Conservation (phyloP, 2,888 invertebrate species). For the Ashinkailepas kermadecensis region DNA sequence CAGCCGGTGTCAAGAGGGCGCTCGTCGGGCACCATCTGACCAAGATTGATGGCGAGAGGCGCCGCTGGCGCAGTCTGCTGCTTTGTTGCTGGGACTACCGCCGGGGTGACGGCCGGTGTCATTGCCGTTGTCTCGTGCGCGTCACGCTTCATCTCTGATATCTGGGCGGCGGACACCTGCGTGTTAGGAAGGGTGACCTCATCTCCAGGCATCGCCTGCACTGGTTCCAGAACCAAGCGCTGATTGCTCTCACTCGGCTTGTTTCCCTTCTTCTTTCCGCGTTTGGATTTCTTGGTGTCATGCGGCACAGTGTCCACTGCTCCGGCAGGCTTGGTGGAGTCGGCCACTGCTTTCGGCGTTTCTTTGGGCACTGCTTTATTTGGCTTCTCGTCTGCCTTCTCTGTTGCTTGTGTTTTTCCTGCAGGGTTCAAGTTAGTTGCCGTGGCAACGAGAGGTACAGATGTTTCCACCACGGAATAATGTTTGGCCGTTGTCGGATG, state of each 20-base stretch:
- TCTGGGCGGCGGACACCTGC: too few species aligned
- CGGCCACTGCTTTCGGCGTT: neutral
- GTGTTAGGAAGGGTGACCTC: too few species aligned
- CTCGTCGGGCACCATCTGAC: slow-evolving; percentile 8
- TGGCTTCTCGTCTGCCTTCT: neutral
- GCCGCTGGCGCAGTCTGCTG: neutral
- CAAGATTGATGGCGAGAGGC: neutral
- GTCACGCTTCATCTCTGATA: too few species aligned
- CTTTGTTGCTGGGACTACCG: too few species aligned
- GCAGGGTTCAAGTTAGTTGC: too few species aligned
- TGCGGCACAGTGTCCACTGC: neutral
- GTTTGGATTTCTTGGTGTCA: neutral
- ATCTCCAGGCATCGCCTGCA: neutral
- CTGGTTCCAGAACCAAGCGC: neutral
- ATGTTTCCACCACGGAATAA: too few species aligned
- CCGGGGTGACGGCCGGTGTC: too few species aligned
- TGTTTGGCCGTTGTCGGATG: too few species aligned
- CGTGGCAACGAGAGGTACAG: too few species aligned
- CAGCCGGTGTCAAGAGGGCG: neutral
- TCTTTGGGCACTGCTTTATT: neutral
- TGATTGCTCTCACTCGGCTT: neutral
- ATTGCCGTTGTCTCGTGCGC: too few species aligned
- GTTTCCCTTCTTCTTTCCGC: neutral
- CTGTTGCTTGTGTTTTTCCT: too few species aligned
- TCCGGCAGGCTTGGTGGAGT: neutral